Evolutionary conservation across 1,140 invertebrate species (phyloP).

Genomic region (Lordiphosa clarofinis): DNA sequence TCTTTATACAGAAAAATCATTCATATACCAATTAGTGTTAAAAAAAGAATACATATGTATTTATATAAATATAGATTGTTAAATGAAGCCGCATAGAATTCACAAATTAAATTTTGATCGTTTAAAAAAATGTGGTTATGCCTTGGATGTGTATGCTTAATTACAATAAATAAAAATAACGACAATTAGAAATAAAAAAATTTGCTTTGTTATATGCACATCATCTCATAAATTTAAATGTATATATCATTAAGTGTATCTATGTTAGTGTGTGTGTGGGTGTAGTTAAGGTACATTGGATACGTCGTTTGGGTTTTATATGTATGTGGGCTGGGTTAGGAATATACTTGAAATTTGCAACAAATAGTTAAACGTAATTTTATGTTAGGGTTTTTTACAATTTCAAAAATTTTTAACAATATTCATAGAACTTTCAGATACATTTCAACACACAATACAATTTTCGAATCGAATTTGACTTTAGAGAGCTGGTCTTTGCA

Average conservation of each 20-base stretch:
- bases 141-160: slow-evolving; percentile 55
- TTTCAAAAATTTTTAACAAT: slow-evolving; percentile 60
- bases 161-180: slow-evolving; percentile 71
- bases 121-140: slow-evolving; percentile 19
- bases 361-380: slow-evolving; percentile 28
- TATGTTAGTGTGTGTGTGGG: slow-evolving; percentile 28
- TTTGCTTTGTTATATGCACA: slow-evolving; percentile 46
- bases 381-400: slow-evolving; percentile 49
- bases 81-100: slow-evolving; percentile 6
- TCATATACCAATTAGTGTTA: slow-evolving; percentile 50
- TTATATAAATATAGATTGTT: neutral
- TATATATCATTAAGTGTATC: slow-evolving; percentile 30
- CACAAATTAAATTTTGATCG: slow-evolving; percentile 4
- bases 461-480: slow-evolving; percentile 35
- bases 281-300: slow-evolving; percentile 65
- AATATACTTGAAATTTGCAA: slow-evolving; percentile 19
- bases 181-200: slow-evolving; percentile 59
- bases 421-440: slow-evolving; percentile 49
- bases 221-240: slow-evolving; percentile 36
- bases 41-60: slow-evolving; percentile 25
- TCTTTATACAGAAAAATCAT: slow-evolving; percentile 63
- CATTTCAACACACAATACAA: slow-evolving; percentile 52
- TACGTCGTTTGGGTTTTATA: slow-evolving; percentile 57
- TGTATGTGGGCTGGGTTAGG: slow-evolving; percentile 26
- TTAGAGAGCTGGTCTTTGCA: slow-evolving; percentile 54